phyloP scores from a whole-genome alignment of 2,797 vertebrate genomes.

The Sciaenops ocellatus region DNA sequence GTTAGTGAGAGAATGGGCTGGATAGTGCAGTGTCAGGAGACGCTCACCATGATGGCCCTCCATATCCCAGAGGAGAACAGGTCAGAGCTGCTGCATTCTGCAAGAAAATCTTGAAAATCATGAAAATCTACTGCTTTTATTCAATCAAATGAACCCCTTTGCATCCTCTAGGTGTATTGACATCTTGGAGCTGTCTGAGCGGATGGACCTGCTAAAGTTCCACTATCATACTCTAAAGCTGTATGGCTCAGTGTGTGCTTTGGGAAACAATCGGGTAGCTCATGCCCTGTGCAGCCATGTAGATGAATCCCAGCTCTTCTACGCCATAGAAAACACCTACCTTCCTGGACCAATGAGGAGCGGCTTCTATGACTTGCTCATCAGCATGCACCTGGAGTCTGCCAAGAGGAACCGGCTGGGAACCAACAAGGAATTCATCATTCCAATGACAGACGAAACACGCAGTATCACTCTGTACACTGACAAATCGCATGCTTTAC shows the following conservation, averaged over 20 bases:
- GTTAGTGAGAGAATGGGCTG: constrained; percentile 91
- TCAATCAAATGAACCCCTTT: not conserved
- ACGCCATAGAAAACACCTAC: constrained; percentile 93
- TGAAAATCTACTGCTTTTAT: not conserved
- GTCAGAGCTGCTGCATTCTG: constrained; percentile 69
- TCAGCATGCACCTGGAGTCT: constrained; percentile 96
- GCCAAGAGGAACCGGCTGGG: constrained; percentile 93
- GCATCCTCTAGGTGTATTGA: constrained; percentile 90
- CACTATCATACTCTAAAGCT: constrained; percentile 94
- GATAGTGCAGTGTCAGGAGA: constrained; percentile 90
- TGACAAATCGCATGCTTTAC: constrained; percentile 86
- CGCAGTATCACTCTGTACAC: constrained; percentile 90
- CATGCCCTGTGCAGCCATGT: constrained; percentile 96
- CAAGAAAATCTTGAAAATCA: too few relatives aligned
- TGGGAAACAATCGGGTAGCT: constrained; percentile 97
- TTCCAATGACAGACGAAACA: constrained; percentile 93
- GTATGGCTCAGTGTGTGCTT: constrained; percentile 93
- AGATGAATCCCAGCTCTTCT: constrained; percentile 94
- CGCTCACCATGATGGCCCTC: constrained; percentile 94
- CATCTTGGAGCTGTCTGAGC: constrained; percentile 94
- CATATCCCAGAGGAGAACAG: constrained; percentile 96
- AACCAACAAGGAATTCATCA: constrained; percentile 95
- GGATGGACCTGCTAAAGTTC: constrained; percentile 90
- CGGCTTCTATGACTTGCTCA: constrained; percentile 95
- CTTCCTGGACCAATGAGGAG: constrained; percentile 92